Conservation (phyloP, 2,113 vertebrate genomes). For the Myiagra hebetior region DNA sequence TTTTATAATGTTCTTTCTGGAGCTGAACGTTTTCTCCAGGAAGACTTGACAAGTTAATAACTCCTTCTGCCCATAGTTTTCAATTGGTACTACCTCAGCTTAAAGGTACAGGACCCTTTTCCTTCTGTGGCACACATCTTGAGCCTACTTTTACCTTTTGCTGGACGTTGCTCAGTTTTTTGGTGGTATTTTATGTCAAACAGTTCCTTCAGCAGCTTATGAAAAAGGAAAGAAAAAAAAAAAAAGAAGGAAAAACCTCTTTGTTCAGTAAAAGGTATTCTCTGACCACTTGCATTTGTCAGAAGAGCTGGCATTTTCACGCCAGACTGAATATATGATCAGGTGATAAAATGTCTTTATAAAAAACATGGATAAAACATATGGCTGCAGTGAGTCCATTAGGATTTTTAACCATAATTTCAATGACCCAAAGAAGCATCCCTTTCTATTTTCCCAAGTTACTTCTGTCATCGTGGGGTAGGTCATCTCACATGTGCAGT, state of each 20-base stretch:
- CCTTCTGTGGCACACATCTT: background rate
- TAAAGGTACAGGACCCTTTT: background rate
- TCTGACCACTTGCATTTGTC: background rate
- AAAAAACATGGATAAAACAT: background rate
- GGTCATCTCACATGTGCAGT: rapidly evolving
- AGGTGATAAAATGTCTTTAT: background rate
- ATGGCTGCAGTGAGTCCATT: background rate
- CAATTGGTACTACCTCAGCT: background rate
- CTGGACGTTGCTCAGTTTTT: background rate
- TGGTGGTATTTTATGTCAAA: background rate
- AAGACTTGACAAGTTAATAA: background rate
- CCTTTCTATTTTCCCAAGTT: background rate
- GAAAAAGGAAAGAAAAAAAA: background rate
- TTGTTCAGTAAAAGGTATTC: background rate
- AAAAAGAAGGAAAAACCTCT: rapidly evolving
- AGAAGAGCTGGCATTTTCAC: background rate
- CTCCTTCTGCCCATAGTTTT: background rate
- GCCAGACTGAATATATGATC: background rate
- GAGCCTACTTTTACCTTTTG: background rate
- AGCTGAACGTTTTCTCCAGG: background rate
- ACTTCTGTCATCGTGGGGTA: background rate
- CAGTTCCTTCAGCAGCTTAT: background rate
- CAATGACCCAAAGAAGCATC: background rate
- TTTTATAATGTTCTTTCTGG: background rate
- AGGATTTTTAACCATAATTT: background rate